These are phyloP conservation scores for Orthosia cruda DNA, from an alignment of 2,888 invertebrate genomes.

Conservation along the genomic window DNA sequence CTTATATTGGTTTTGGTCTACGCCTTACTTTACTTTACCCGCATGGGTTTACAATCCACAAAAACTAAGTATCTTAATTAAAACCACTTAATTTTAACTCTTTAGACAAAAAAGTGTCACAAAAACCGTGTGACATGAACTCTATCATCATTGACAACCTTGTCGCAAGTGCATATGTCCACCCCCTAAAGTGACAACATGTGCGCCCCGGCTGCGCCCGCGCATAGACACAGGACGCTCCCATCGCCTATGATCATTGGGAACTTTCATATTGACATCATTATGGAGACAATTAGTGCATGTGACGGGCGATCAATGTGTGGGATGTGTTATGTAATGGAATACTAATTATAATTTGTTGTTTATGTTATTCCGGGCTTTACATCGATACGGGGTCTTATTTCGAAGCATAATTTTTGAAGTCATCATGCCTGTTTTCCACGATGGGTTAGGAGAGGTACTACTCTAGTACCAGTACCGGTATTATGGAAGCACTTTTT, in stretches of 20 bases:
- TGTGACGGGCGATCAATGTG: conserved; percentile 54
- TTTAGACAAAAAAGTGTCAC: conserved; percentile 22
- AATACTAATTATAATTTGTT: conserved; percentile 8
- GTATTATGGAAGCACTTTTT: no score
- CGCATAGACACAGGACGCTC: conserved; percentile 76
- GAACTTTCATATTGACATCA: conserved; percentile 62
- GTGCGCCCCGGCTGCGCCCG: conserved; percentile 84
- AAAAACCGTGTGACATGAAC: conserved; percentile 40
- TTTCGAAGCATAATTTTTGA: no score
- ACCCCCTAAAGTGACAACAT: conserved; percentile 84
- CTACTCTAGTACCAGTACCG: no score
- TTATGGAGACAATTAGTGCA: conserved; percentile 60
- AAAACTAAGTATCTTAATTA: background rate
- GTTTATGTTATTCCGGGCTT: background rate
- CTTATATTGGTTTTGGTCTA: background rate
- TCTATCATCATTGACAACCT: conserved; percentile 64
- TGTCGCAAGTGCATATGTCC: conserved; percentile 82
- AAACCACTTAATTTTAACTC: conserved; percentile 24
- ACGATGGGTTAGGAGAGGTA: no score
- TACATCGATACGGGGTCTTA: background rate
- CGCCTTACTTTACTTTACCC: background rate
- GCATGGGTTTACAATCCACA: background rate
- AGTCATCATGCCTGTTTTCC: no score
- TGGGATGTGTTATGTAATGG: conserved; percentile 25
- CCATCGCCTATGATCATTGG: conserved; percentile 72